Conservation (phyloP, 2,888 invertebrate species). For the Philhelius pedissequus region DNA sequence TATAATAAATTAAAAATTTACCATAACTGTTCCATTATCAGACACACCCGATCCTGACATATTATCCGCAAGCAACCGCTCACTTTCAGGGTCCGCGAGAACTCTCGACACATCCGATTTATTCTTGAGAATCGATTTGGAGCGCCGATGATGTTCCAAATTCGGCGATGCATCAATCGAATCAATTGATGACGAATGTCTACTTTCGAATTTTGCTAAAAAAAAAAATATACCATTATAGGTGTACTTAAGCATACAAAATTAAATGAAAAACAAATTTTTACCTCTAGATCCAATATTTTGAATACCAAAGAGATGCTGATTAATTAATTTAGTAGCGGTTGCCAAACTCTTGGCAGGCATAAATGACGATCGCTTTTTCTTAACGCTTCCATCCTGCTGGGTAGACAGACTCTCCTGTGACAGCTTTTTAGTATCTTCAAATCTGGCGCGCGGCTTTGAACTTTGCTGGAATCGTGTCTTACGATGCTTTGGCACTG, state of each 20-base stretch:
- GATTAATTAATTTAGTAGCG: slow-evolving; percentile 86
- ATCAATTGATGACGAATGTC: slow-evolving; percentile 85
- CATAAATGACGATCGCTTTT: slow-evolving; percentile 81
- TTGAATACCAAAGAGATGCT: slow-evolving; percentile 85
- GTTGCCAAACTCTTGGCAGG: slow-evolving; percentile 84
- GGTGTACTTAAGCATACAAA: background rate
- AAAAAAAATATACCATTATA: slow-evolving; percentile 53
- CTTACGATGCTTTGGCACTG: slow-evolving; percentile 90
- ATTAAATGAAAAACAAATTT: background rate
- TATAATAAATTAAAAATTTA: slow-evolving; percentile 44
- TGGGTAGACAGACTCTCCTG: slow-evolving; percentile 80
- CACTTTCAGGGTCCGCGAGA: slow-evolving; percentile 85
- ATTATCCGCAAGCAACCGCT: slow-evolving; percentile 85
- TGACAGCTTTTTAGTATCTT: slow-evolving; percentile 79
- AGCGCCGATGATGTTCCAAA: slow-evolving; percentile 83
- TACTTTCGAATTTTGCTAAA: slow-evolving; percentile 80
- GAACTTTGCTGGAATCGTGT: slow-evolving; percentile 88
- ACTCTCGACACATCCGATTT: slow-evolving; percentile 84
- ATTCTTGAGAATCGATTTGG: slow-evolving; percentile 87
- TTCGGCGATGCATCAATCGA: slow-evolving; percentile 85
- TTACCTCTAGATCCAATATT: slow-evolving; percentile 79
- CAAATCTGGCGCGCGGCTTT: slow-evolving; percentile 77
- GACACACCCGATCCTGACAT: slow-evolving; percentile 82
- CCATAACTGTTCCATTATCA: slow-evolving; percentile 80
- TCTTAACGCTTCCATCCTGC: slow-evolving; percentile 74